phyloP scores from a whole-genome alignment of 2,797 vertebrate genomes.

The Halcyon badia region DNA sequence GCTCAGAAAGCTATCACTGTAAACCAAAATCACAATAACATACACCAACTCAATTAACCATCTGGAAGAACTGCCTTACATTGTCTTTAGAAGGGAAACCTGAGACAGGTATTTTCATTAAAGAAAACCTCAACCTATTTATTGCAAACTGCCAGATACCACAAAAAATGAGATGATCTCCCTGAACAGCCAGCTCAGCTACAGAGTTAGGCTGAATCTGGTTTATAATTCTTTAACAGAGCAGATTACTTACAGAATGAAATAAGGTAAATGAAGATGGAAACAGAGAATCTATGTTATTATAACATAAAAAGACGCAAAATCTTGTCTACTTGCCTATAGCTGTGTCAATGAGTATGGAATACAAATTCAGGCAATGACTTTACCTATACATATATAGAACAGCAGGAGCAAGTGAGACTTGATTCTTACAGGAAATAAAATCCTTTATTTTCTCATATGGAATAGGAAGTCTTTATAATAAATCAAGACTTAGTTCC shows the following conservation, averaged over 20 bases:
- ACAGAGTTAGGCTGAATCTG: neutral
- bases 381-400: neutral
- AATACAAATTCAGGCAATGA: neutral
- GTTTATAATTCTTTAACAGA: neutral
- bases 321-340: neutral
- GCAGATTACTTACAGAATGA: neutral
- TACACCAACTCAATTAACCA: neutral
- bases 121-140: neutral
- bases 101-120: neutral
- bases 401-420: neutral
- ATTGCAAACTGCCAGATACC: neutral
- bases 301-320: neutral
- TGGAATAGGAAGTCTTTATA: neutral
- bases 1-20: neutral
- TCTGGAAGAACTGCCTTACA: neutral
- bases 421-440: neutral
- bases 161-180: neutral
- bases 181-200: neutral
- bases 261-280: neutral
- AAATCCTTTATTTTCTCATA: neutral
- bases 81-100: neutral
- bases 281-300: neutral
- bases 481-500: neutral
- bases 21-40: neutral
- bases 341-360: neutral